Evolutionary conservation across 2,888 invertebrate genomes (phyloP), one percentile per base, ranked within the genome.

Genomic region (Oxycera nigricornis): DNA sequence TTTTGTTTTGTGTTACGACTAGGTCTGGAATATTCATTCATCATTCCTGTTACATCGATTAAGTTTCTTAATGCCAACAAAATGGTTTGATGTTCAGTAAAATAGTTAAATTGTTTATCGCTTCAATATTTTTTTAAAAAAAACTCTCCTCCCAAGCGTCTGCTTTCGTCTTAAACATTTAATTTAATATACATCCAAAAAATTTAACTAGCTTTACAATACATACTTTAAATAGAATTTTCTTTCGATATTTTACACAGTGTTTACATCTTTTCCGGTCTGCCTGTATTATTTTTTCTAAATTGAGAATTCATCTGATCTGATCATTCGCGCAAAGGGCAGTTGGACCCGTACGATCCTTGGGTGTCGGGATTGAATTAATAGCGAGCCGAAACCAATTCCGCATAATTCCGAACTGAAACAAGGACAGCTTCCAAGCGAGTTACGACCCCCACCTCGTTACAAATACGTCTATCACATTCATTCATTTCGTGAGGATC

Each of bases 151-250:
- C n/a, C 14, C 62, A 24, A 24, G 24, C 24, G 22, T 14, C 67
- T 67, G 24, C 55, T 22, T 55, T 17, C 55, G 9, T 39, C 41
- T 41, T 67, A 67, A 67, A 67, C 67, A 67, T 46, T 67, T 67
- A 41, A 67, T 67, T 46, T 62, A n/a, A 59, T 62, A 41, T 67
- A 67, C 67, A 67, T 67, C 67, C 59, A 59, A 59, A 67, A 62
- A 67, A 46, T 67, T 46, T 46, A 41, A 46, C 41, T 41, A 67
- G 46, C 46, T 67, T 67, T 67, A 67, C 67, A 67, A 41, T 62
- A 62, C 11, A 26, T 26, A 14, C 30, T 61, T 67, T 20, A 41
- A 46, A 39, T 62, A 59, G 35, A 62, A 62, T 62, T 67, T 59
- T 22, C 11, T 28, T 59, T 67, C 46, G 14, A 20, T 65, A 41